Evolutionary conservation across 1,140 invertebrate species (phyloP).

Genomic region (Doryteuthis pealeii): DNA sequence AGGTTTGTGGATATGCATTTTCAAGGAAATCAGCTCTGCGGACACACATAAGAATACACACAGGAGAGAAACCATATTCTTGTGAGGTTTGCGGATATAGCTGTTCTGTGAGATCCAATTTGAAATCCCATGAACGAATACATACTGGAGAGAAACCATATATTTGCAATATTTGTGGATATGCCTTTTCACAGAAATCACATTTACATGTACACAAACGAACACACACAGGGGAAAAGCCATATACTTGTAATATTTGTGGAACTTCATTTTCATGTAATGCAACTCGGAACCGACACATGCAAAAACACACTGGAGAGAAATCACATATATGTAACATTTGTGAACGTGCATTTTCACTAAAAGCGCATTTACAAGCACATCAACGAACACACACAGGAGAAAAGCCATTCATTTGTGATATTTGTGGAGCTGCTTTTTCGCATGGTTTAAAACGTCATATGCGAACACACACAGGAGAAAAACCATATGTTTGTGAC

Average conservation of each 20-base stretch:
- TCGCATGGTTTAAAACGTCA: background rate
- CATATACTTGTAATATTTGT: background rate
- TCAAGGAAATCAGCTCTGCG: too few relatives aligned
- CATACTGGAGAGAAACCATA: too few relatives aligned
- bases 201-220: too few relatives aligned
- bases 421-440: background rate
- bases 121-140: too few relatives aligned
- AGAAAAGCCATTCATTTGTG: background rate
- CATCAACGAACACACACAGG: background rate
- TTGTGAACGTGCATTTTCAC: background rate
- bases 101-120: too few relatives aligned
- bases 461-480: background rate
- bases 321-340: background rate
- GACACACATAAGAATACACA: too few relatives aligned
- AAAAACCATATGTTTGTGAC: too few relatives aligned
- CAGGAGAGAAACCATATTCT: too few relatives aligned
- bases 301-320: background rate
- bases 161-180: too few relatives aligned
- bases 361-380: background rate
- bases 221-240: conserved; percentile 23
- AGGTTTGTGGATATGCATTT: too few relatives aligned
- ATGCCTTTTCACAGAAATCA: too few relatives aligned
- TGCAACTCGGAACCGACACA: background rate
- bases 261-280: background rate
- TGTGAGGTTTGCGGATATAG: too few relatives aligned